Evolutionary conservation across 2,888 invertebrate species (phyloP).

Genomic region (Acanthosepion pharaonis): DNA sequence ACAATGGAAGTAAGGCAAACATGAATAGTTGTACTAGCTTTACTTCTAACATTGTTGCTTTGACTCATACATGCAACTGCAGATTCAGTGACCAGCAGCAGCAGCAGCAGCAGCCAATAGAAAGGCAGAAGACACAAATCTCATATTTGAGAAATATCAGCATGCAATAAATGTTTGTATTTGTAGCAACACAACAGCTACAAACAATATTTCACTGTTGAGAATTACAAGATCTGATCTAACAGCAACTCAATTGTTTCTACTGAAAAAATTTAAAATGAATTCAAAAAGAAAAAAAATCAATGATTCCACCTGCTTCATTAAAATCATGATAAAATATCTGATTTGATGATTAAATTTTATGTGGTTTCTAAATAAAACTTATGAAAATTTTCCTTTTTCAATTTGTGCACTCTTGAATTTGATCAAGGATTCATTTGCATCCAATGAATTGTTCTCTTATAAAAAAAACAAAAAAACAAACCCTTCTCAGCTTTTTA

Average conservation of each 20-base stretch:
- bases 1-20: background rate
- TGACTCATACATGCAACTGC: background rate
- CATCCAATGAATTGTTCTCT: too few species aligned
- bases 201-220: background rate
- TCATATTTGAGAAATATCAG: background rate
- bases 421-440: too few species aligned
- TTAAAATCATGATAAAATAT: background rate
- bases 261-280: background rate
- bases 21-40: background rate
- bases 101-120: background rate
- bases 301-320: background rate
- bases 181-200: background rate
- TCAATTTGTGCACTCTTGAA: too few species aligned
- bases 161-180: background rate
- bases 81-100: background rate
- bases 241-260: background rate
- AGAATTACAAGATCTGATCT: background rate
- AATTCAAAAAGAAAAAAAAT: background rate
- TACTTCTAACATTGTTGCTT: background rate
- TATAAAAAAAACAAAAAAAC: too few species aligned
- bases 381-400: too few species aligned
- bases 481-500: too few species aligned
- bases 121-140: background rate
- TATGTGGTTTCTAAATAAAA: too few species aligned
- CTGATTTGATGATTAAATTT: background rate